Base-by-base conservation (phyloP, 2,888 invertebrate species). In the Liposcelis brunnea region DNA sequence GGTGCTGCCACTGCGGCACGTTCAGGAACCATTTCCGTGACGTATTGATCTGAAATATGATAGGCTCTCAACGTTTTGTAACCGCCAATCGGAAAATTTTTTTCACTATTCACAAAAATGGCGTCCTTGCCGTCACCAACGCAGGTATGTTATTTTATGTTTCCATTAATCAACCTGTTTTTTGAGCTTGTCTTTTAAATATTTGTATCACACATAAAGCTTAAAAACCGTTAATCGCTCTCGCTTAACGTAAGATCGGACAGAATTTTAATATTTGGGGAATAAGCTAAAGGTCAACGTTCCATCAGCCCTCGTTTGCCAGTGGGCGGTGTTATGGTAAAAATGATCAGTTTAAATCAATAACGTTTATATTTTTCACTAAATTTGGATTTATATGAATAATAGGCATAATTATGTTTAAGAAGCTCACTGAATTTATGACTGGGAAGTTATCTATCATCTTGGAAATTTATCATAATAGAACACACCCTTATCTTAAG, bases 111-210 rank as follows among this genome's bases (percentile, higher is more conserved):
- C 44, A 48, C 57, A 76, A 81, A 79, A 68, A 81, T 81, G 82
- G 81, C 81, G 73, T 75, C 80, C 67, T 71, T 81, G 77, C 81
- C 80, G 70, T 81, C 80, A 72, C 80, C 81, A 69, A 79, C 79
- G 67, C 80, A 80, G 80, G 80, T 81, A 78, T 68, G 67, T 55
- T 52, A 50, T 44, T 54, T 53, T 58, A 58, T 57, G 53, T 52
- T 50, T 51, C 49, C 51, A 55, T 56, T 55, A 51, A 51, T 53
- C 48, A 52, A 48, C 54, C 51, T 53, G 52, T 51, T 49, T 45
- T 49, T 48, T 52, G 51, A 54, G 44, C 40, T 40, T 16, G 19
- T 33, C 12, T 45, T 33, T 18, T 48, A 11, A 37, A 16, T 32
- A 18, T 19, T 42, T 38, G 2, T 34, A 40, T 42, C 26, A 35